phyloP scores from a whole-genome alignment of 2,888 invertebrate genomes.

The Toxonevra muliebris region DNA sequence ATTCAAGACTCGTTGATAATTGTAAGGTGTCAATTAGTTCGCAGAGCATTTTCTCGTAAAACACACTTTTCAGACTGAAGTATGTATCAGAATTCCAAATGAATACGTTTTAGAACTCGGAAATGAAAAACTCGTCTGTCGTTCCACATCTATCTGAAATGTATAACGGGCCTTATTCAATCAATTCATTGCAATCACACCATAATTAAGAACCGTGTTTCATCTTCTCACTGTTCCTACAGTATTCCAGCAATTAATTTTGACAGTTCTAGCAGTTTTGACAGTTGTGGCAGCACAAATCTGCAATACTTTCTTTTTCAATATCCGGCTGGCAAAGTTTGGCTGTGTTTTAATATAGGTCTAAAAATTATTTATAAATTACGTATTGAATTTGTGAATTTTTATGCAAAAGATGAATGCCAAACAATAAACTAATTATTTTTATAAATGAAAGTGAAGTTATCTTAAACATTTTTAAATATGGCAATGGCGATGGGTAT shows the following conservation, averaged over 20 bases:
- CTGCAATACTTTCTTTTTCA: conserved; percentile 55
- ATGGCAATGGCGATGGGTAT: no score
- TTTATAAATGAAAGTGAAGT: not conserved
- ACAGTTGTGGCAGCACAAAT: conserved; percentile 42
- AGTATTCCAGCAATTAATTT: not conserved
- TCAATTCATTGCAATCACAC: not conserved
- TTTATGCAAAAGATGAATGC: conserved; percentile 39
- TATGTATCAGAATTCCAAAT: not conserved
- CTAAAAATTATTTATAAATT: conserved; percentile 41
- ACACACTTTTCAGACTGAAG: no score
- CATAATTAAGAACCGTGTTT: not conserved
- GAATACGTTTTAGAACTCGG: not conserved
- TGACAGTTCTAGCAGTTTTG: conserved; percentile 38
- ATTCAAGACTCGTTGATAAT: no score
- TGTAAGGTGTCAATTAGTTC: no score
- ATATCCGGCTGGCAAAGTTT: conserved; percentile 61
- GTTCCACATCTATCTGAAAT: no score
- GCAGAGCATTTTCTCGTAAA: no score
- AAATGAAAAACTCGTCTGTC: not conserved
- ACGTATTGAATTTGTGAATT: conserved; percentile 37
- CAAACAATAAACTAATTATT: conserved; percentile 15
- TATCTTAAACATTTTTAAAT: no score
- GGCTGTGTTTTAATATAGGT: conserved; percentile 53
- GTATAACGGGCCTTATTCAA: no score
- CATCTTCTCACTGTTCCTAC: not conserved